These are phyloP conservation scores for Muscicapa striata DNA, from an alignment of 2,797 vertebrate genomes.

Conservation along the genomic window DNA sequence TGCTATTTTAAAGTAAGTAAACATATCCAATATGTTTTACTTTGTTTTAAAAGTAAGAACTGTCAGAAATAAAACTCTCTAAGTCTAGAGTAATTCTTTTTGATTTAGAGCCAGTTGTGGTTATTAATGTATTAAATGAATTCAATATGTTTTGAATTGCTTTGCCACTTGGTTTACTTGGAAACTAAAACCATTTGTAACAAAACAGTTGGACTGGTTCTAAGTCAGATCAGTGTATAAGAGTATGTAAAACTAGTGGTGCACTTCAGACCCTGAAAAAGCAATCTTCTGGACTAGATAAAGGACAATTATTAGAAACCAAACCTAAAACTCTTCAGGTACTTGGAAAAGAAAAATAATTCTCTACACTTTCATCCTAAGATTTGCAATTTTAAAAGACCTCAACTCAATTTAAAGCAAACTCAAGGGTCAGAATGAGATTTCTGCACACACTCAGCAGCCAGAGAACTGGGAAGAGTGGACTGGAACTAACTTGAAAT, in stretches of 20 bases:
- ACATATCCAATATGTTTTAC: background rate
- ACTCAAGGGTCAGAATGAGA: background rate
- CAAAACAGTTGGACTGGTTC: background rate
- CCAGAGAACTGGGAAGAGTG: background rate
- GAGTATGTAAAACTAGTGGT: background rate
- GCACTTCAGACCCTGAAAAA: background rate
- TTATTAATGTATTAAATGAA: conserved; percentile 28
- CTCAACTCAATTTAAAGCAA: background rate
- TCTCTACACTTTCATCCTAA: background rate
- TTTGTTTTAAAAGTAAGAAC: conserved; percentile 30
- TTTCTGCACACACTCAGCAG: background rate
- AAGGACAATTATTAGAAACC: background rate
- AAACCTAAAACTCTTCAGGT: background rate
- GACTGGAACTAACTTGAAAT: background rate
- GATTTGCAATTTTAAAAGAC: background rate
- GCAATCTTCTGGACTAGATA: background rate
- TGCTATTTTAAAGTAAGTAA: background rate
- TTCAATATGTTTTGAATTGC: conserved; percentile 24
- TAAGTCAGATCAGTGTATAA: background rate
- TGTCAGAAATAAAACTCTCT: conserved; percentile 27
- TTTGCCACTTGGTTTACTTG: conserved; percentile 22
- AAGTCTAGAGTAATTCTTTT: conserved; percentile 6
- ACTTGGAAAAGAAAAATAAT: background rate
- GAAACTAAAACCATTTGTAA: conserved; percentile 44
- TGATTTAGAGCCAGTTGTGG: conserved; percentile 3